A percentile compares a stretch with the other conserved stretches of the same genome.
Evolutionary conservation across 1,140 invertebrate genomes (phyloP).

Genomic region (Hyphantria cunea): DNA sequence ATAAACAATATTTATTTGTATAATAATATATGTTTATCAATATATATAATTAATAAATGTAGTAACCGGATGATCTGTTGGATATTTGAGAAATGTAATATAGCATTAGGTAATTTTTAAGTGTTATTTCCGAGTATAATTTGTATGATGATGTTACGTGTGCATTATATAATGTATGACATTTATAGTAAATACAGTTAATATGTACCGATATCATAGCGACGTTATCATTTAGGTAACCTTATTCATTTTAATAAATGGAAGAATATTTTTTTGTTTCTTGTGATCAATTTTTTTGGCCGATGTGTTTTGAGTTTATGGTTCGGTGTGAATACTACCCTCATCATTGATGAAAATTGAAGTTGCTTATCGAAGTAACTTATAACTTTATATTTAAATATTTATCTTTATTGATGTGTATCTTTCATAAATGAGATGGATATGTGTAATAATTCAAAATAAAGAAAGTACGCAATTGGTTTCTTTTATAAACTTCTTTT

Average conservation of each 20-base stretch:
- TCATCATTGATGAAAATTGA: too few relatives aligned
- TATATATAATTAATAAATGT: conserved; percentile 44
- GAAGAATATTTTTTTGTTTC: conserved; percentile 6
- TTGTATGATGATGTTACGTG: conserved; percentile 47
- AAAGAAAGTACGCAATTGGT: too few relatives aligned
- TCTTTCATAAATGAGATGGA: too few relatives aligned
- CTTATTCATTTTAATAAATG: conserved; percentile 35
- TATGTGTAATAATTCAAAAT: too few relatives aligned
- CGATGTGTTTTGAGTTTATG: conserved; percentile 6
- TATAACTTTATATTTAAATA: too few relatives aligned
- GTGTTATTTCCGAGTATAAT: conserved; percentile 36
- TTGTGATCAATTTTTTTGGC: conserved; percentile 19
- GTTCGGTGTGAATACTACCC: too few relatives aligned
- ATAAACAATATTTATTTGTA: conserved; percentile 73
- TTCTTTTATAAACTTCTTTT: too few relatives aligned
- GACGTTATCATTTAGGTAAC: conserved; percentile 18
- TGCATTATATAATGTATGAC: conserved; percentile 45
- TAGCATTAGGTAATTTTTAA: conserved; percentile 30
- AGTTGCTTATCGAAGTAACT: too few relatives aligned
- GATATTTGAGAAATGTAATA: conserved; percentile 21
- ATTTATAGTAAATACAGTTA: conserved; percentile 28
- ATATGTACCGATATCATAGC: conserved; percentile 33
- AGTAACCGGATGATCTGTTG: conserved; percentile 63
- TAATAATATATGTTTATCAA: conserved; percentile 47
- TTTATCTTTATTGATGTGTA: too few relatives aligned